Conservation (phyloP, 2,797 vertebrate genomes). For the Echeneis naucrates region DNA sequence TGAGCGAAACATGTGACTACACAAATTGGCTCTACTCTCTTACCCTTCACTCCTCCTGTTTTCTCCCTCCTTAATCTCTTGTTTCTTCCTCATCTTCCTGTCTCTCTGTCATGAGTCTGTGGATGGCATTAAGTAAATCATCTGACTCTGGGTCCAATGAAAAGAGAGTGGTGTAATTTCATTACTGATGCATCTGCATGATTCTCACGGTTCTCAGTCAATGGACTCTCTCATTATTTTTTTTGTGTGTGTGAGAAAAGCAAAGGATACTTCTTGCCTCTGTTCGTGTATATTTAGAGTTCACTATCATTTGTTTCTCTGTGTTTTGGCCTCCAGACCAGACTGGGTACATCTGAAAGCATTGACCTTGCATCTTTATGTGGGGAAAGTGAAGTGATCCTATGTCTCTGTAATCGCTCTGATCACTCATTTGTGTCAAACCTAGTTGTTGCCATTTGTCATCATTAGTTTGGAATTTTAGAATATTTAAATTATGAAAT, state of each 20-base stretch:
- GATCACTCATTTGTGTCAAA: neutral
- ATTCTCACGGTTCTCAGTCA: conserved; percentile 52
- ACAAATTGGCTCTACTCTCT: conserved; percentile 49
- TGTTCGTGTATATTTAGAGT: neutral
- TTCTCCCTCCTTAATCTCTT: conserved; percentile 2
- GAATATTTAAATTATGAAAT: neutral
- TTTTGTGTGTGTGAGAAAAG: conserved; percentile 5
- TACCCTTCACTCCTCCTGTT: neutral
- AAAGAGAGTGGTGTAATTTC: conserved; percentile 43
- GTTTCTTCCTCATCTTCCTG: conserved; percentile 8
- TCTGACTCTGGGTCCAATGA: conserved; percentile 55
- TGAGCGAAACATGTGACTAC: conserved; percentile 66
- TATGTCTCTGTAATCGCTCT: neutral
- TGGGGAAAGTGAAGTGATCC: too few relatives aligned
- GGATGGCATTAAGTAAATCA: conserved; percentile 50
- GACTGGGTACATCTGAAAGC: conserved; percentile 2
- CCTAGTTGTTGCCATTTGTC: neutral
- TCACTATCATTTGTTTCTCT: neutral
- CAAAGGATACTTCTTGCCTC: conserved; percentile 4
- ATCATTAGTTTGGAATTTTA: neutral
- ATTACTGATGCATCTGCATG: conserved; percentile 38
- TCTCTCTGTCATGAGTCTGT: conserved; percentile 36
- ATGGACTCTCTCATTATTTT: conserved; percentile 32
- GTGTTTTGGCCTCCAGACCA: neutral
- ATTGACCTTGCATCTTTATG: neutral